Evolutionary conservation across 2,797 vertebrate species (phyloP).

Genomic region (Adelosebastes latens): DNA sequence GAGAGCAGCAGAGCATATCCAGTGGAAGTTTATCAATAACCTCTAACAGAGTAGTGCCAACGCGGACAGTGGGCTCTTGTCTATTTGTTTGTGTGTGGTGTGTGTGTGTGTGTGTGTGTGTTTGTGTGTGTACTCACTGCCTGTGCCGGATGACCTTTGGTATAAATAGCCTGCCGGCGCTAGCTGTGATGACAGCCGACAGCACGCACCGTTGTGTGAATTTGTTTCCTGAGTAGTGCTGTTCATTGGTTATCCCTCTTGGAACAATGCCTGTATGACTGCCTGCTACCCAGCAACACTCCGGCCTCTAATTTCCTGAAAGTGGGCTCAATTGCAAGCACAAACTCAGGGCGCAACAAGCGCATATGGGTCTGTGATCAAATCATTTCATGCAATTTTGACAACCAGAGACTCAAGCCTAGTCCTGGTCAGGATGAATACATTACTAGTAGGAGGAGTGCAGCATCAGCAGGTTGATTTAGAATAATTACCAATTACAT

Average conservation of each 20-base stretch:
- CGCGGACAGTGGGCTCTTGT: constrained; percentile 65
- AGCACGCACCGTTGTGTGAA: constrained; percentile 82
- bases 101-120: constrained; percentile 55
- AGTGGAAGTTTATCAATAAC: constrained; percentile 79
- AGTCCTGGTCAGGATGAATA: not conserved
- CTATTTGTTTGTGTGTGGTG: constrained; percentile 65
- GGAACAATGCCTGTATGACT: constrained; percentile 66
- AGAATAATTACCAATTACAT: not conserved
- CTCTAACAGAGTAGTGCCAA: constrained; percentile 71
- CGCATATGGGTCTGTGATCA: not conserved
- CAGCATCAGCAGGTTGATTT: not conserved
- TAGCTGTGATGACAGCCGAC: constrained; percentile 83
- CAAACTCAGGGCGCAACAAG: constrained; percentile 17
- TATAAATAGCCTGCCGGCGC: constrained; percentile 83
- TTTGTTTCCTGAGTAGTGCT: constrained; percentile 82
- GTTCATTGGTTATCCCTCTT: constrained; percentile 76
- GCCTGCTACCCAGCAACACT: constrained; percentile 65
- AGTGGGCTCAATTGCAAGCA: constrained; percentile 13
- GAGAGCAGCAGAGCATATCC: constrained; percentile 50
- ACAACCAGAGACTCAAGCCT: not conserved
- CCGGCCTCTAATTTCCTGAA: constrained; percentile 51
- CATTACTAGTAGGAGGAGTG: not conserved
- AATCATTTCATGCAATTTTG: constrained; percentile 23
- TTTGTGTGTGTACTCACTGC: constrained; percentile 72
- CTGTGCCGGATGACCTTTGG: constrained; percentile 77